A percentile compares a stretch with the other conserved stretches of the same genome.
These are phyloP conservation scores for Pavo muticus DNA, from an alignment of 2,113 vertebrate genomes.

Conservation along the genomic window DNA sequence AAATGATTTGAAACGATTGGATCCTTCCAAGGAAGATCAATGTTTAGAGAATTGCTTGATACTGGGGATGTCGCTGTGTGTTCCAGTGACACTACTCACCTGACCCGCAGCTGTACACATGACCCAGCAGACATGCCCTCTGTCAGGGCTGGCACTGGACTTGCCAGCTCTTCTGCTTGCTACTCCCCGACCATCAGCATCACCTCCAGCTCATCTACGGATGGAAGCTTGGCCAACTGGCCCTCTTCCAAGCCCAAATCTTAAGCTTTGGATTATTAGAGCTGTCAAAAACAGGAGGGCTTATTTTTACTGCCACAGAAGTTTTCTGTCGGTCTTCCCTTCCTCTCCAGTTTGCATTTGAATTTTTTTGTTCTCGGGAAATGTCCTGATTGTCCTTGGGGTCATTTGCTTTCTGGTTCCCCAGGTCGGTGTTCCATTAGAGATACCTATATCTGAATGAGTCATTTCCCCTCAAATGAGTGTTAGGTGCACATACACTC, in stretches of 20 bases:
- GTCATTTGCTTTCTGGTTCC: neutral
- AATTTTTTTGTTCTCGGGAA: neutral
- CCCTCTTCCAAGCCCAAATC: slow-evolving; percentile 52
- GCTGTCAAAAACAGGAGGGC: neutral
- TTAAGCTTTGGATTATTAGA: slow-evolving; percentile 51
- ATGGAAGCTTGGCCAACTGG: slow-evolving; percentile 41
- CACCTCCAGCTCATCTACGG: slow-evolving; percentile 36
- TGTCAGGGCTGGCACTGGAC: neutral
- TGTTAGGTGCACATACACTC: slow-evolving; percentile 55
- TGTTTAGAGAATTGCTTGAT: neutral
- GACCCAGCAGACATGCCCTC: neutral
- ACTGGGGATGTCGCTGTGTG: neutral
- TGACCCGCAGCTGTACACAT: neutral
- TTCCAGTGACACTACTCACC: neutral
- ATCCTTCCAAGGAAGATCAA: neutral
- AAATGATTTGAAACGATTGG: neutral
- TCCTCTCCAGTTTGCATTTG: neutral
- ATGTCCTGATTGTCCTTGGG: neutral
- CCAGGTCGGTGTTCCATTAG: neutral
- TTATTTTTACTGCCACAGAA: neutral
- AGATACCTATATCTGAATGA: neutral
- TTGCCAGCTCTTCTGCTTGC: slow-evolving; percentile 46
- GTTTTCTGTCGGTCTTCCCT: neutral
- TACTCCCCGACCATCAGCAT: slow-evolving; percentile 23
- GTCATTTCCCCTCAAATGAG: neutral